These are phyloP conservation scores for Orussus abietinus DNA, from an alignment of 1,140 invertebrate genomes.

Conservation along the genomic window DNA sequence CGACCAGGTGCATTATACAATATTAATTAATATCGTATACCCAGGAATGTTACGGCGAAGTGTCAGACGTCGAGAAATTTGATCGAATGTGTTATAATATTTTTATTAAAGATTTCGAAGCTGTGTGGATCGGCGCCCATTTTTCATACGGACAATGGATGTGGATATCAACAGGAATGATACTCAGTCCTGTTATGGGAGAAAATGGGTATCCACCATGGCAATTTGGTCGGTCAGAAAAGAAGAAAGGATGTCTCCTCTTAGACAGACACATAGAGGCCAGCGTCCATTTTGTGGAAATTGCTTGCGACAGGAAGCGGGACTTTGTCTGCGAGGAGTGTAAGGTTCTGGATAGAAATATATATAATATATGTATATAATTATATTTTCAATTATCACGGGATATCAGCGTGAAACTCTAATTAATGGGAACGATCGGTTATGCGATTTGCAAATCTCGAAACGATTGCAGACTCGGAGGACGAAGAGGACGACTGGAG, in stretches of 20 bases:
- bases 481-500: constrained; percentile 29
- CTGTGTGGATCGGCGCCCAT: constrained; percentile 30
- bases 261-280: constrained; percentile 27
- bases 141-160: constrained; percentile 28
- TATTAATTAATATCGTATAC: no score
- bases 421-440: neutral
- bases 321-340: constrained; percentile 34
- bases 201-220: constrained; percentile 30
- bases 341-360: constrained; percentile 10
- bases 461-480: constrained; percentile 24
- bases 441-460: no score
- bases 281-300: constrained; percentile 23
- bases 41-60: no score
- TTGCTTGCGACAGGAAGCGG: constrained; percentile 25
- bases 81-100: neutral
- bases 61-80: no score
- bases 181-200: constrained; percentile 21
- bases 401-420: no score
- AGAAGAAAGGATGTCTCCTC: constrained; percentile 26
- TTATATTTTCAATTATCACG: no score
- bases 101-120: constrained; percentile 28
- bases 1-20: constrained; percentile 23
- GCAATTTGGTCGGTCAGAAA: constrained; percentile 26
- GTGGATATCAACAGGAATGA: constrained; percentile 28
- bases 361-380: neutral